Percentiles rank a stretch among this genome's conserved stretches.
Conservation (phyloP, 1,140 invertebrate species). For the Drosophila burlai region DNA sequence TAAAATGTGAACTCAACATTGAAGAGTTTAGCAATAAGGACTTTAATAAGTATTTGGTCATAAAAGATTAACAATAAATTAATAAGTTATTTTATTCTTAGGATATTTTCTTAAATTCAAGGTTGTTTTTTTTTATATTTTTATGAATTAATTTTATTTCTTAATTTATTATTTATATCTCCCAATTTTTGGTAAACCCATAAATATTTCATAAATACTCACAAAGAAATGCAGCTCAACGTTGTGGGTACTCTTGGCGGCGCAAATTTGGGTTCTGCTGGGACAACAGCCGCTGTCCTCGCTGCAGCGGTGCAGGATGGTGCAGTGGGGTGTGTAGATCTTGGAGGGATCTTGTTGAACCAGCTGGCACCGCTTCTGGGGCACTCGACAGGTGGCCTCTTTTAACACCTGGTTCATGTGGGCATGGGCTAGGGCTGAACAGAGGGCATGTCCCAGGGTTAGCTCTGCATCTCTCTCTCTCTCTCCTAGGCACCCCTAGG, state of each 20-base stretch:
- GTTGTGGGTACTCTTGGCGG: slow-evolving; percentile 88
- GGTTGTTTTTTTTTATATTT: background rate
- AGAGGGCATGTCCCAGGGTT: background rate
- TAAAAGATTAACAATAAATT: too few species aligned
- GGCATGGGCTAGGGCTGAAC: slow-evolving; percentile 86
- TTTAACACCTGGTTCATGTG: slow-evolving; percentile 87
- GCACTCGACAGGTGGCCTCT: slow-evolving; percentile 88
- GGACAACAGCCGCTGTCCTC: slow-evolving; percentile 92
- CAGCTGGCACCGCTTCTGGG: slow-evolving; percentile 88
- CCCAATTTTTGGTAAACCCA: too few species aligned
- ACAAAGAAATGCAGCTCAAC: slow-evolving; percentile 91
- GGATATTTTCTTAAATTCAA: background rate
- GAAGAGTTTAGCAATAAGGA: too few species aligned
- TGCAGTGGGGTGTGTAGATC: slow-evolving; percentile 90
- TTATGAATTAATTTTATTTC: background rate
- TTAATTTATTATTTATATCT: background rate
- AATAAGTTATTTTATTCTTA: too few species aligned
- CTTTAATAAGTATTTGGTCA: too few species aligned
- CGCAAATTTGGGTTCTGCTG: slow-evolving; percentile 88
- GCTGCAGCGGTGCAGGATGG: slow-evolving; percentile 90
- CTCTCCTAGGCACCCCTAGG: background rate
- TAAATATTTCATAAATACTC: slow-evolving; percentile 84
- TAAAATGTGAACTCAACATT: too few species aligned
- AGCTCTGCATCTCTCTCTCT: background rate
- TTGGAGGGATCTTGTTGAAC: slow-evolving; percentile 88